These are phyloP conservation scores for Drosophila nebulosa DNA, from an alignment of 1,140 invertebrate species.

Conservation along the genomic window DNA sequence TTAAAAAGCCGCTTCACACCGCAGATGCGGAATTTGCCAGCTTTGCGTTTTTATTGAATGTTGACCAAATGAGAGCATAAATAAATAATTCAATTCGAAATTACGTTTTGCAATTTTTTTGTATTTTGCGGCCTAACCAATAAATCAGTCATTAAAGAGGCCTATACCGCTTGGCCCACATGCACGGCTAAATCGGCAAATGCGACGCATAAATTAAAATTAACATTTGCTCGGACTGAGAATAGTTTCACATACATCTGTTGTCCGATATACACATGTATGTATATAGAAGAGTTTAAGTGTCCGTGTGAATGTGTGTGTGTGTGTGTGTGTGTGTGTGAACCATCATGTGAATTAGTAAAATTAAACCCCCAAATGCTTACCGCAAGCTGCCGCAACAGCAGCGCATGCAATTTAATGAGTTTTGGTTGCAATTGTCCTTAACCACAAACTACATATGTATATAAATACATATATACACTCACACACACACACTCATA, in stretches of 20 bases:
- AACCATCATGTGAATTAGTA: constrained; percentile 72
- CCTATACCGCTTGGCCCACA: constrained; percentile 12
- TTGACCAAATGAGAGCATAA: constrained; percentile 50
- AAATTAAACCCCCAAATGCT: constrained; percentile 70
- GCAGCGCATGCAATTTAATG: constrained; percentile 65
- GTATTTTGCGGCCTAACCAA: constrained; percentile 48
- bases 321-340: constrained; percentile 14
- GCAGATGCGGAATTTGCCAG: constrained; percentile 28
- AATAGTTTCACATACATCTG: not conserved
- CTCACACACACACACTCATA: not conserved
- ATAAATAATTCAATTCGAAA: constrained; percentile 66
- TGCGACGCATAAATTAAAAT: constrained; percentile 76
- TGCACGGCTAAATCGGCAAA: constrained; percentile 70
- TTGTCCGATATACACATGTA: not conserved
- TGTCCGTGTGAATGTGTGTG: not conserved
- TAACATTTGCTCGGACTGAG: constrained; percentile 56
- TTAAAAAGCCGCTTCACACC: constrained; percentile 59
- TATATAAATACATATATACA: not conserved
- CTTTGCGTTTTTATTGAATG: constrained; percentile 60
- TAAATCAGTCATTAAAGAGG: constrained; percentile 76
- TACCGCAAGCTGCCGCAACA: constrained; percentile 71
- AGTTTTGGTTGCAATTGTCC: constrained; percentile 45
- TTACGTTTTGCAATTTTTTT: constrained; percentile 22
- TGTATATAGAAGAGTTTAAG: not conserved
- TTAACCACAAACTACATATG: constrained; percentile 13